These are phyloP conservation scores for Micromesistius poutassou DNA, from an alignment of 2,797 vertebrate genomes.

Conservation along the genomic window DNA sequence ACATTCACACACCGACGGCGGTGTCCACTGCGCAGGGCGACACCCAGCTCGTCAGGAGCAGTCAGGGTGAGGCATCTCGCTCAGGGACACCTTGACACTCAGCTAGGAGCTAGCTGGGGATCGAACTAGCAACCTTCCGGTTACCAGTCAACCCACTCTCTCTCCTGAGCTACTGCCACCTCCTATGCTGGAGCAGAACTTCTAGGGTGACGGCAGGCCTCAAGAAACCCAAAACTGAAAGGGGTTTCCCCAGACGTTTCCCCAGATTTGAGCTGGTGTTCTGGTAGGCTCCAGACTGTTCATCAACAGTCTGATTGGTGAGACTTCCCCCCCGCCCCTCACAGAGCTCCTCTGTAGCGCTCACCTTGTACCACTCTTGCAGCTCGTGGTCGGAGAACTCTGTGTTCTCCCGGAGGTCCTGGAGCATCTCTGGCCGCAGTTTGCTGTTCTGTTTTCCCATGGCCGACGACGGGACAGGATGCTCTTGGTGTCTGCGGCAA, in stretches of 20 bases:
- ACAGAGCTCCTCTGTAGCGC: neutral
- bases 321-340: no score
- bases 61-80: no score
- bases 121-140: no score
- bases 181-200: neutral
- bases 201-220: neutral
- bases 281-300: neutral
- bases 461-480: slow-evolving; percentile 50
- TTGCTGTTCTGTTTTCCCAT: slow-evolving; percentile 88
- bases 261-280: neutral
- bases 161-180: no score
- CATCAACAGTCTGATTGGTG: no score
- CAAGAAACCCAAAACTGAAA: neutral
- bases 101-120: no score
- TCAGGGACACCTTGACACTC: no score
- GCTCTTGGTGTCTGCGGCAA: slow-evolving; percentile 53
- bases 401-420: slow-evolving; percentile 81
- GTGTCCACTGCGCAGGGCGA: no score
- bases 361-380: slow-evolving; percentile 83
- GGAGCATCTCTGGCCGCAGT: slow-evolving; percentile 80
- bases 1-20: no score
- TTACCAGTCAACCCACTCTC: no score
- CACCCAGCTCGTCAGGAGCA: no score
- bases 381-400: slow-evolving; percentile 84
- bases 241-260: no score